phyloP scores from a whole-genome alignment of 2,888 invertebrate species.

The Teinopalpus imperialis region DNA sequence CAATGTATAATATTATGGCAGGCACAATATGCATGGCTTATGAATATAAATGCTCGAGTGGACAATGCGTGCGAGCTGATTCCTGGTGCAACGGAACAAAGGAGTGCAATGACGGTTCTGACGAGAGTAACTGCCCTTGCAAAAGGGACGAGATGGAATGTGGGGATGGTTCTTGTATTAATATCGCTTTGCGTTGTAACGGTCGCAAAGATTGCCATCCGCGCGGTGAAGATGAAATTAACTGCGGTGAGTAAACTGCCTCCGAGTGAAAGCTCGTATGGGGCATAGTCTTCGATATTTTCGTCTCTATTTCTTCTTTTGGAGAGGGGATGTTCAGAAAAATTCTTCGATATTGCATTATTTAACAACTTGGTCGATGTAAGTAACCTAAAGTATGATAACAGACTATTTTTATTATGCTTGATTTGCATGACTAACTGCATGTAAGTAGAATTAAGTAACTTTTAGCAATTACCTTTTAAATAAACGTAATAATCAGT shows the following conservation, averaged over 20 bases:
- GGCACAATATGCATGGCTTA: constrained; percentile 78
- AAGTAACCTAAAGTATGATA: too few species aligned
- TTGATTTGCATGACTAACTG: constrained; percentile 23
- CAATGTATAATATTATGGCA: constrained; percentile 53
- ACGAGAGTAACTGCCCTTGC: constrained; percentile 66
- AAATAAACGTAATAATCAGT: too few species aligned
- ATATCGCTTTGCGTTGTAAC: constrained; percentile 84
- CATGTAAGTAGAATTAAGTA: too few species aligned
- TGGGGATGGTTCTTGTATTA: constrained; percentile 85
- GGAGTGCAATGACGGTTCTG: constrained; percentile 78
- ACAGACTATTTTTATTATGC: constrained; percentile 2
- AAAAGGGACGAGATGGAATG: constrained; percentile 79
- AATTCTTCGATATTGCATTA: neutral
- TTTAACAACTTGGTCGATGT: neutral
- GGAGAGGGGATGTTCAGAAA: too few species aligned
- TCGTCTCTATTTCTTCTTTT: too few species aligned
- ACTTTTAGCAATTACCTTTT: too few species aligned
- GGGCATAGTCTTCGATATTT: constrained; percentile 13
- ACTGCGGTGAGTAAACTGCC: constrained; percentile 64
- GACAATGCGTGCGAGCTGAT: constrained; percentile 81
- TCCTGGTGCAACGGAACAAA: constrained; percentile 75
- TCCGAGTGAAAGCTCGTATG: neutral
- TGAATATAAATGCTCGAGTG: constrained; percentile 84
- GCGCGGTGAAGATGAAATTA: constrained; percentile 83
- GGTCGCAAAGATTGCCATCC: constrained; percentile 79